Evolutionary conservation across 2,888 invertebrate genomes (phyloP), one percentile per base, ranked within the genome.

Genomic region (Brassicogethes aeneus): DNA sequence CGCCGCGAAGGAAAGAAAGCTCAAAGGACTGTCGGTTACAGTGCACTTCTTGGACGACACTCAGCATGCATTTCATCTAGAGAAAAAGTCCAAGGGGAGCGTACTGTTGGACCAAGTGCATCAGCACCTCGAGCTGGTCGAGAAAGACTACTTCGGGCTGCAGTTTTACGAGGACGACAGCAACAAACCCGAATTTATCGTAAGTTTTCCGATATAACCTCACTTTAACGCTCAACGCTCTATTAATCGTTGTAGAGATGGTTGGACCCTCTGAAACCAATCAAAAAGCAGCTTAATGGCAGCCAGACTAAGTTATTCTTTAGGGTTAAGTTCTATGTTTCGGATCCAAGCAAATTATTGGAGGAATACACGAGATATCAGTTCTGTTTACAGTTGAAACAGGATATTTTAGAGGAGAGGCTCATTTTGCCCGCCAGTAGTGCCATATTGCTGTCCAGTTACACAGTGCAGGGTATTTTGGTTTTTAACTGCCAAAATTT

Each of bases 331-430:
- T 99, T 99, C 74, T 99, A 93, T 71, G 95, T 96, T 33, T 89
- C 90, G 41, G 96, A 99, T 71, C 97, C 97, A 35, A 91, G 92
- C 61, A 88, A 90, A 58, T 72, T 92, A 38, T 86, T 89, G 55
- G 96, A 97, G 65, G 96, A 97, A 70, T 96, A 91, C 66, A 97
- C 97, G 3, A 81, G 95, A 62, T 96, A 96, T 73, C 89, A 95
- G 58, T 88, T 96, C 68, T 97, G 94, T 70, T 79, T 97, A 56
- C 97, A 99, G 77, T 77, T 99, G 54, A 80, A 94, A 60, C 85
- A 88, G 62, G 85, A 97, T 66, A 83, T 99, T 51, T 71, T 90
- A 45, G 85, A 91, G 60, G 93, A 89, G 31, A 80, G 86, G 60
- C 76, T 99, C 61, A 75, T 83, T 32, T 82, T 93, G 55, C 88